Percentiles rank a stretch among this genome's conserved stretches.
These are phyloP conservation scores for Erebia epiphron DNA, from an alignment of 2,888 invertebrate species.

Conservation along the genomic window DNA sequence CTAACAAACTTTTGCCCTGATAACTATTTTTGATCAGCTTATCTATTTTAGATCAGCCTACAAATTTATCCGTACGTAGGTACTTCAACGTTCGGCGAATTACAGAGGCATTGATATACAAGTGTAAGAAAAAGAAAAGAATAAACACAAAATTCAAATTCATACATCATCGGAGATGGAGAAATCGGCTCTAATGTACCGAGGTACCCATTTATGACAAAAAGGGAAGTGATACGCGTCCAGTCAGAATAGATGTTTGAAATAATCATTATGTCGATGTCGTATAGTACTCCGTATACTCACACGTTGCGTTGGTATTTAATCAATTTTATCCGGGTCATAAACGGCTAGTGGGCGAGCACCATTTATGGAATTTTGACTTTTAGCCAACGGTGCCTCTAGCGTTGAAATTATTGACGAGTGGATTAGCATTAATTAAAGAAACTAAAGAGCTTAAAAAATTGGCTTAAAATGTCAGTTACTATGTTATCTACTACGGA, in stretches of 20 bases:
- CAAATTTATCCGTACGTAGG: too few species aligned
- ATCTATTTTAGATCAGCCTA: too few species aligned
- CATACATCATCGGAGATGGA: too few species aligned
- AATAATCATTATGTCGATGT: conserved; percentile 4
- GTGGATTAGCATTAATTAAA: conserved; percentile 15
- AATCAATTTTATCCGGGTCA: conserved; percentile 55
- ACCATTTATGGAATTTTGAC: conserved; percentile 69
- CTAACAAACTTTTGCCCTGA: too few species aligned
- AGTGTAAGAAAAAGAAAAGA: too few species aligned
- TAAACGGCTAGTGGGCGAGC: conserved; percentile 55
- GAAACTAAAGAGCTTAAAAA: not conserved
- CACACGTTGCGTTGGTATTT: conserved; percentile 10
- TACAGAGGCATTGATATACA: too few species aligned
- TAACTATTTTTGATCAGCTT: too few species aligned
- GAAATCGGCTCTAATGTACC: too few species aligned
- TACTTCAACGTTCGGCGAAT: too few species aligned
- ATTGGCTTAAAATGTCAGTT: not conserved
- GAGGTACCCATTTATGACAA: too few species aligned
- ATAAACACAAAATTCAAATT: too few species aligned
- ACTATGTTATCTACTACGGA: too few species aligned
- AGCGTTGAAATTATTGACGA: conserved; percentile 14
- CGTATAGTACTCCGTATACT: not conserved
- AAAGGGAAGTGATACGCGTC: not conserved
- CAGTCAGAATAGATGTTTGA: not conserved
- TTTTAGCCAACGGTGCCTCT: conserved; percentile 29